phyloP scores from a whole-genome alignment of 2,797 vertebrate genomes.

The Rhyacichthys aspro region DNA sequence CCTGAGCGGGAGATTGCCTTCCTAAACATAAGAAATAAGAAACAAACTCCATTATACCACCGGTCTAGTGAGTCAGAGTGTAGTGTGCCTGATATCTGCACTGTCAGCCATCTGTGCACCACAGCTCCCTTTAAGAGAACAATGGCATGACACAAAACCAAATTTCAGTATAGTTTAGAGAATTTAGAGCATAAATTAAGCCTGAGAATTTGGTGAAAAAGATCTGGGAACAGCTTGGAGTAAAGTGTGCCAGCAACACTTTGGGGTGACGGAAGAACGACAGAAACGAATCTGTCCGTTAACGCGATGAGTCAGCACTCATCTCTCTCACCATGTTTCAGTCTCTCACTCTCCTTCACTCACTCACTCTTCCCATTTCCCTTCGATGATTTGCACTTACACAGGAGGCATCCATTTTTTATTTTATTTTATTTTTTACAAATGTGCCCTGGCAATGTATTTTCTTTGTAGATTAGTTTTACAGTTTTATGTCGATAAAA shows the following conservation, averaged over 20 bases:
- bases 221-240: constrained; percentile 67
- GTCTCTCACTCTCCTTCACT: constrained; percentile 4
- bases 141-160: constrained; percentile 2
- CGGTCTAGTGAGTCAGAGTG: neutral
- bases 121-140: constrained; percentile 10
- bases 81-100: neutral
- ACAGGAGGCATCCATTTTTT: neutral
- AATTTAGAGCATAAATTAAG: constrained; percentile 32
- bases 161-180: constrained; percentile 25
- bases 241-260: constrained; percentile 60
- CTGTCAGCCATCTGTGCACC: neutral
- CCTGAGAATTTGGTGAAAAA: constrained; percentile 48
- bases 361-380: constrained; percentile 9
- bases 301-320: constrained; percentile 67
- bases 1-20: constrained; percentile 97
- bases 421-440: too few relatives aligned
- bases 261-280: constrained; percentile 46
- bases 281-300: constrained; percentile 50
- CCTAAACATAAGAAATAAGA: constrained; percentile 71
- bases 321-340: constrained; percentile 21
- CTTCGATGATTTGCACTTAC: neutral
- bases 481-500: too few relatives aligned
- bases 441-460: too few relatives aligned
- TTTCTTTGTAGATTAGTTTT: too few relatives aligned
- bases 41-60: neutral